Percentiles rank a stretch among this genome's conserved stretches.
phyloP scores from a whole-genome alignment of 2,113 vertebrate genomes.

The Panthera uncia region DNA sequence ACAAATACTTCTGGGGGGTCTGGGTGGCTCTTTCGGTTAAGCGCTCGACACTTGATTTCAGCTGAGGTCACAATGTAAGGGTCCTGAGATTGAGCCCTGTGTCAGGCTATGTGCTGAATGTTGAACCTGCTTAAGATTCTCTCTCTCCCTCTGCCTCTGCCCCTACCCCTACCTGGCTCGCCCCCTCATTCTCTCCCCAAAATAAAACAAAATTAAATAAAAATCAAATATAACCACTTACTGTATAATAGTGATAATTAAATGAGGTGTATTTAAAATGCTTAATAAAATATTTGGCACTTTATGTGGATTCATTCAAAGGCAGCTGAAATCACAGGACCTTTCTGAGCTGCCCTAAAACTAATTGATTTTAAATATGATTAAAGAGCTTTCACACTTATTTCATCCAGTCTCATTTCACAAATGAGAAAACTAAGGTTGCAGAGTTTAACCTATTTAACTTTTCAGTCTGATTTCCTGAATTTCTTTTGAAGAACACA shows the following conservation, averaged over 20 bases:
- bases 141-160: no score
- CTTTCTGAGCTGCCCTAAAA: constrained; percentile 30
- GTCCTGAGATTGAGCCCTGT: no score
- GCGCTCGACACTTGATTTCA: no score
- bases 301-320: neutral
- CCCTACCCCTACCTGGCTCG: no score
- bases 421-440: constrained; percentile 26
- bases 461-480: constrained; percentile 3
- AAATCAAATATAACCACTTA: neutral
- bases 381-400: constrained; percentile 36
- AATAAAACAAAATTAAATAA: no score
- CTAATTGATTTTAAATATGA: neutral
- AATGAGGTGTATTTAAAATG: neutral
- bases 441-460: neutral
- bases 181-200: no score
- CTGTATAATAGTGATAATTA: neutral
- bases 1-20: neutral
- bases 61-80: no score
- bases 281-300: constrained; percentile 2
- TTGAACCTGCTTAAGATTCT: no score
- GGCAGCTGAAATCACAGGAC: neutral
- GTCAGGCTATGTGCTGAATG: no score
- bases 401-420: constrained; percentile 14
- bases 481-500: constrained; percentile 76
- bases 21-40: no score